These are phyloP conservation scores for Colinus virginianus DNA, from an alignment of 2,113 vertebrate genomes.

Conservation along the genomic window DNA sequence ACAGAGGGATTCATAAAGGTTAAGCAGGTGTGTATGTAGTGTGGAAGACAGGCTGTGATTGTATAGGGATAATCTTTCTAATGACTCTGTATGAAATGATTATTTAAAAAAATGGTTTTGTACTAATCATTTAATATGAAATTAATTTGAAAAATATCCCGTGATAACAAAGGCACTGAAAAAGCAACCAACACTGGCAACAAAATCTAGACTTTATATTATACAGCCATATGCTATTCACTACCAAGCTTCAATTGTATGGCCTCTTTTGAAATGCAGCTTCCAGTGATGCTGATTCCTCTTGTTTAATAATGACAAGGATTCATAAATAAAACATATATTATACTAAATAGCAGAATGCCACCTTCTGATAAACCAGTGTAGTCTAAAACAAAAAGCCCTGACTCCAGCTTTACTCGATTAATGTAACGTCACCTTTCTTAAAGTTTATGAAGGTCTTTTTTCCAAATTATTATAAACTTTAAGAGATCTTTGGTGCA, in stretches of 20 bases:
- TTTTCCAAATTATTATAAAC: background rate
- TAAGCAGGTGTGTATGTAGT: background rate
- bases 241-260: background rate
- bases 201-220: background rate
- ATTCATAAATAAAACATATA: constrained; percentile 74
- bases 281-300: constrained; percentile 32
- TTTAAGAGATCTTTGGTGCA: background rate
- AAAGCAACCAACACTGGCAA: background rate
- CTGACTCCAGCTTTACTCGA: background rate
- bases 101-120: background rate
- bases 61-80: background rate
- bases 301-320: constrained; percentile 60
- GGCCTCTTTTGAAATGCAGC: constrained; percentile 42
- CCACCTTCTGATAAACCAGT: constrained; percentile 4
- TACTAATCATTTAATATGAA: background rate
- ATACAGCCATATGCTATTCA: background rate
- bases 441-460: background rate
- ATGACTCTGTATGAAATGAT: background rate
- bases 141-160: background rate
- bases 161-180: background rate
- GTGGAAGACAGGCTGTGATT: background rate
- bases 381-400: constrained; percentile 11
- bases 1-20: background rate
- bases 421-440: background rate
- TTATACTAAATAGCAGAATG: constrained; percentile 35